A percentile compares a stretch with the other conserved stretches of the same genome.
Evolutionary conservation across 2,797 vertebrate species (phyloP).

Genomic region (Trachops cirrhosus): DNA sequence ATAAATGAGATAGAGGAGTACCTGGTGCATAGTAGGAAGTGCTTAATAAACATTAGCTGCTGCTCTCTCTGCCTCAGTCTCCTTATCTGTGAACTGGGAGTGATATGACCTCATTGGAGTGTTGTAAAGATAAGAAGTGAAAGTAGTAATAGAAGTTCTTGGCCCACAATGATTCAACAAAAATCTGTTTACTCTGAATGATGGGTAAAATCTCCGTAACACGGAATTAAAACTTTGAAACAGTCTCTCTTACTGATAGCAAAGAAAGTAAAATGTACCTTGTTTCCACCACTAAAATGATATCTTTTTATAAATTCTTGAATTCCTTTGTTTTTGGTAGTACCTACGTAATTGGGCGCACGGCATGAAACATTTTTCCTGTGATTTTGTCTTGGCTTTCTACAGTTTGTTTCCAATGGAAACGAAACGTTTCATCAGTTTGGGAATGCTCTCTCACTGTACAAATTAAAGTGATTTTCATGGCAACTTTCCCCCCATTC

Average conservation of each 20-base stretch:
- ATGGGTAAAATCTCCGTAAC: not conserved
- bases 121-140: not conserved
- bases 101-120: not conserved
- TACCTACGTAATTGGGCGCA: not conserved
- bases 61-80: not conserved
- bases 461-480: conserved; percentile 4
- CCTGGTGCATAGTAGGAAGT: not conserved
- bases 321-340: conserved; percentile 35
- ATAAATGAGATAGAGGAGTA: not conserved
- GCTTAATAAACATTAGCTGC: not conserved
- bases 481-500: not conserved
- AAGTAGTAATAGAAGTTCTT: not conserved
- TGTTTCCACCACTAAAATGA: not conserved
- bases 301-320: conserved; percentile 27
- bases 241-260: not conserved
- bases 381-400: conserved; percentile 25
- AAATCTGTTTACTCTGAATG: not conserved
- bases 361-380: not conserved
- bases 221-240: not conserved
- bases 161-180: not conserved
- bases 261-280: conserved; percentile 32
- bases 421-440: not conserved
- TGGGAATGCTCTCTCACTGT: not conserved
- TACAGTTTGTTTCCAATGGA: not conserved
- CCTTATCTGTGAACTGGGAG: not conserved